phyloP scores from a whole-genome alignment of 2,797 vertebrate species.

The Antennarius maculatus region DNA sequence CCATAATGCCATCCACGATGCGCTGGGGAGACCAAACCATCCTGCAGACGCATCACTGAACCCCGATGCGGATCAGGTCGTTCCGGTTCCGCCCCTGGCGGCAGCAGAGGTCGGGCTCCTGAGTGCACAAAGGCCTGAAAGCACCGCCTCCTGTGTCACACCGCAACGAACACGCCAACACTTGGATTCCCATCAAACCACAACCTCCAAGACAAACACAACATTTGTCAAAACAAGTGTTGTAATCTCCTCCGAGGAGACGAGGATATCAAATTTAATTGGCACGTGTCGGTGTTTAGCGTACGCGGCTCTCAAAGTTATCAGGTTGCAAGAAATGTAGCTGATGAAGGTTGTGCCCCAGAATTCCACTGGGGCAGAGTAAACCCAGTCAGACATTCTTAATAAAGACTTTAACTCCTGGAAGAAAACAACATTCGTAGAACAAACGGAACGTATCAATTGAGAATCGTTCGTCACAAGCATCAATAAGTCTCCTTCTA shows the following conservation, averaged over 20 bases:
- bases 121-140: neutral
- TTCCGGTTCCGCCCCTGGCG: too few relatives aligned
- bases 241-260: neutral
- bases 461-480: too few relatives aligned
- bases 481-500: too few relatives aligned
- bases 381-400: neutral
- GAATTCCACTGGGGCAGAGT: too few relatives aligned
- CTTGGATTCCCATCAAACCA: slow-evolving; percentile 30
- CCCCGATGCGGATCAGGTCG: too few relatives aligned
- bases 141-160: neutral
- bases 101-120: too few relatives aligned
- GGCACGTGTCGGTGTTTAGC: neutral
- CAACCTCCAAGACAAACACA: slow-evolving; percentile 15
- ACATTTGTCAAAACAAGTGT: slow-evolving; percentile 11
- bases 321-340: too few relatives aligned
- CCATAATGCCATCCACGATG: too few relatives aligned
- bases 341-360: too few relatives aligned
- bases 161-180: slow-evolving; percentile 30
- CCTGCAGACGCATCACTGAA: too few relatives aligned
- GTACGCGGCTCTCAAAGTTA: neutral
- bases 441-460: neutral
- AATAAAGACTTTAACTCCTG: neutral
- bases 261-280: slow-evolving; percentile 1
- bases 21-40: too few relatives aligned
- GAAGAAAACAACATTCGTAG: neutral